Evolutionary conservation across 2,888 invertebrate genomes (phyloP).

Genomic region (Calameuta idolon): DNA sequence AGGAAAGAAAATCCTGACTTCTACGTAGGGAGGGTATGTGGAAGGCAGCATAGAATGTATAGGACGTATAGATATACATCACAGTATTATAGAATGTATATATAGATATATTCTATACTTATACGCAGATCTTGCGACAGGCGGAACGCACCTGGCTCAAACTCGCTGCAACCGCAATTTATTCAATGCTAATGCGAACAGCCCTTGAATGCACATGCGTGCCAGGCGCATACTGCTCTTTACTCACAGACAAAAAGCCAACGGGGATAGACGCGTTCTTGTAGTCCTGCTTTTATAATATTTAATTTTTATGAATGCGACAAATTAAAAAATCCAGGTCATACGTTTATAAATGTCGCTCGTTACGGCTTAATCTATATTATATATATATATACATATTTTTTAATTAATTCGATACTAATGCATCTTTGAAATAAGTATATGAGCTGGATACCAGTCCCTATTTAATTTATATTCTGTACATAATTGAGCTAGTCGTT

Average conservation of each 20-base stretch:
- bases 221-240: background rate
- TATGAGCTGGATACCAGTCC: background rate
- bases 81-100: background rate
- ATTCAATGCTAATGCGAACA: conserved; percentile 34
- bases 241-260: conserved; percentile 4
- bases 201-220: conserved; percentile 4
- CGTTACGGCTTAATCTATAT: background rate
- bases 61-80: background rate
- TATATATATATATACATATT: background rate
- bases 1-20: background rate
- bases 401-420: background rate
- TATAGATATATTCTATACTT: background rate
- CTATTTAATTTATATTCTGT: background rate
- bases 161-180: conserved; percentile 13
- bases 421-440: background rate
- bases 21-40: background rate
- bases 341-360: background rate
- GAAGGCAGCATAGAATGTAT: background rate
- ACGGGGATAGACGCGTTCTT: background rate
- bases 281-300: background rate
- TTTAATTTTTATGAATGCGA: background rate
- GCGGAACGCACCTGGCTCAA: conserved; percentile 8
- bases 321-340: background rate
- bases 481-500: background rate
- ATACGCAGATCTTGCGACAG: background rate